Base-by-base conservation (phyloP, 2,888 invertebrate genomes). In the Drosophila pegasa region DNA sequence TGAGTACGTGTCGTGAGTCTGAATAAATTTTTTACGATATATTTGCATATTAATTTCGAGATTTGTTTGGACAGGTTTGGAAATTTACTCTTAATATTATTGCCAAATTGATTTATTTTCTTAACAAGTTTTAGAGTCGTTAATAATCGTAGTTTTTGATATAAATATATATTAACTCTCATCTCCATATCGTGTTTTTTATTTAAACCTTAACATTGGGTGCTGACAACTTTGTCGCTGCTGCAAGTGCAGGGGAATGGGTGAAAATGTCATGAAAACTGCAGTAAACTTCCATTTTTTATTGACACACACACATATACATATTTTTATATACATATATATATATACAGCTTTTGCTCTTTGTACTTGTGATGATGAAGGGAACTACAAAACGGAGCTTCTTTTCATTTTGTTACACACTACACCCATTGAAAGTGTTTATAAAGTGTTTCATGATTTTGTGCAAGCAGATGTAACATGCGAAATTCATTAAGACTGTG, bases 161-260 rank as follows among this genome's bases (percentile, higher is more conserved):
- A n/a, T n/a, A n/a, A n/a, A n/a, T n/a, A n/a, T n/a, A n/a, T n/a
- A n/a, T n/a, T n/a, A 8, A 9, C 22, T 9, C 37, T 16, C 60
- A 40, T 16, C 20, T n/a, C 40, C 33, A n/a, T 18, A 14, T 18
- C 7, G 8, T 9, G 6, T n/a, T 14, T 27, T 18, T 18, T 56
- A 27, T 22, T 20, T 38, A 6, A 22, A n/a, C 6, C 16, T 51
- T 3, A 5, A 14, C 10, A 2, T n/a, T 25, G 22, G 40, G 25
- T 22, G 58, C 41, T 68, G 72, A 60, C 66, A 79, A 48, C 72
- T 62, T 52, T 50, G 48, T 64, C 67, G 58, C 43, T 45, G 38
- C 33, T 56, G 22, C 18, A 50, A 25, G 45, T 37, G 40, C 31
- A 43, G 57, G 25, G 27, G 27, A 68, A 29, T 22, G 27, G 35